Conservation (phyloP, 2,888 invertebrate genomes). For the Muschampia plurimacula region DNA sequence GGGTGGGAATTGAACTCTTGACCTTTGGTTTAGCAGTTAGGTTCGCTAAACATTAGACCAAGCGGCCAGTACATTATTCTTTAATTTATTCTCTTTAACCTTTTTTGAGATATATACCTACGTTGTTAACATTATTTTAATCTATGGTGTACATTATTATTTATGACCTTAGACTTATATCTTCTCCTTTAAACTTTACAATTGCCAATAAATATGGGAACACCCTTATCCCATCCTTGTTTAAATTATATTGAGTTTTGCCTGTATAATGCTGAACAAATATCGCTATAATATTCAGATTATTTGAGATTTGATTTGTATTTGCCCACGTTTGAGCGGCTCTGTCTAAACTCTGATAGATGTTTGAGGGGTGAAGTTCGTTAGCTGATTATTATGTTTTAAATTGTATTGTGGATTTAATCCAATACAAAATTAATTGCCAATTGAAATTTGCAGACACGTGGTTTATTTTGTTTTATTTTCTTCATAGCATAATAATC, state of each 20-base stretch:
- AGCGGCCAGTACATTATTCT: too few species aligned
- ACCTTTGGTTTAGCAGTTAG: too few species aligned
- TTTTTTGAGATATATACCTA: too few species aligned
- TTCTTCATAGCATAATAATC: background rate
- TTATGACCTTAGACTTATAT: too few species aligned
- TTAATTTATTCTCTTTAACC: too few species aligned
- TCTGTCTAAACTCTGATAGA: slow-evolving; percentile 36
- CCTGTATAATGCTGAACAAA: slow-evolving; percentile 44
- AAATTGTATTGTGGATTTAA: slow-evolving; percentile 13
- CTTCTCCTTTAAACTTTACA: too few species aligned
- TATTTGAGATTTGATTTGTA: slow-evolving; percentile 25
- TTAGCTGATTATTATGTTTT: slow-evolving; percentile 31
- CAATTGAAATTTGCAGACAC: slow-evolving; percentile 8
- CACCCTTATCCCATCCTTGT: slow-evolving; percentile 41
- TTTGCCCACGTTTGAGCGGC: slow-evolving; percentile 24
- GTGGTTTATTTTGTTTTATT: background rate
- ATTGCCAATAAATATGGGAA: background rate
- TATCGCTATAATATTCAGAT: slow-evolving; percentile 33
- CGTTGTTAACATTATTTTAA: too few species aligned
- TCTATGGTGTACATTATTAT: too few species aligned
- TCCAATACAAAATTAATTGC: slow-evolving; percentile 29
- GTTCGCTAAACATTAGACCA: too few species aligned
- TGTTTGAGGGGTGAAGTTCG: slow-evolving; percentile 30
- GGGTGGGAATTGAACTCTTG: too few species aligned
- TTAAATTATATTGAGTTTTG: slow-evolving; percentile 59